Evolutionary conservation across 2,113 vertebrate genomes (phyloP).

Genomic region (Hiodon alosoides): DNA sequence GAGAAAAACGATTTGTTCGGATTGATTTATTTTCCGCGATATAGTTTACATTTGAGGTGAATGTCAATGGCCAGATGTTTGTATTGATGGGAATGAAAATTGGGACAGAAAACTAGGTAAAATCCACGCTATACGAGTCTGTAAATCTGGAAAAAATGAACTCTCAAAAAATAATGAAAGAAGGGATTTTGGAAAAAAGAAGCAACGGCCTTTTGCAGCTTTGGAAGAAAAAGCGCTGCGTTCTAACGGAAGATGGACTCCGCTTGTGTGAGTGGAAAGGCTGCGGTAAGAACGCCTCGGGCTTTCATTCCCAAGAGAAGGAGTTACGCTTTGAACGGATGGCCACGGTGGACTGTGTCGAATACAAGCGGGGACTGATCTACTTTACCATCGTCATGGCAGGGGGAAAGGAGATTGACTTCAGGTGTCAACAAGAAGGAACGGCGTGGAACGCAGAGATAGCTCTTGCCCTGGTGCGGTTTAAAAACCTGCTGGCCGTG

Average conservation of each 20-base stretch:
- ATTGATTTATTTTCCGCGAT: not conserved
- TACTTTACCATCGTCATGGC: conserved; percentile 90
- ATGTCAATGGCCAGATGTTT: not conserved
- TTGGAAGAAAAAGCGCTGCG: conserved; percentile 88
- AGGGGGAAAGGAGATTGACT: conserved; percentile 81
- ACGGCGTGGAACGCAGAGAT: conserved; percentile 87
- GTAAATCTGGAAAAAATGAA: conserved; percentile 52
- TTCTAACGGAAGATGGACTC: conserved; percentile 80
- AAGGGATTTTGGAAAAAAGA: conserved; percentile 86
- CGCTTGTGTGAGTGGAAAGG: conserved; percentile 59
- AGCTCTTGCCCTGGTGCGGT: conserved; percentile 81
- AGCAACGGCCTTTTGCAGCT: conserved; percentile 87
- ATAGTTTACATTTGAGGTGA: not conserved
- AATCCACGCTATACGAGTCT: not conserved
- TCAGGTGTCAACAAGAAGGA: conserved; percentile 81
- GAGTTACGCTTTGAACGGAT: conserved; percentile 81
- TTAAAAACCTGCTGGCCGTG: conserved; percentile 85
- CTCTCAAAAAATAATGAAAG: conserved; percentile 66
- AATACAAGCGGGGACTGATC: conserved; percentile 79
- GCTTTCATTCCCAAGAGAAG: conserved; percentile 62
- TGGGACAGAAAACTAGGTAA: not conserved
- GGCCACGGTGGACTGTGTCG: conserved; percentile 88
- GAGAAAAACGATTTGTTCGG: not conserved
- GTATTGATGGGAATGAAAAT: not conserved
- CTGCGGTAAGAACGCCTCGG: conserved; percentile 37